Evolutionary conservation across 1,140 invertebrate genomes (phyloP).

Genomic region (Pemphigus obesinymphae): DNA sequence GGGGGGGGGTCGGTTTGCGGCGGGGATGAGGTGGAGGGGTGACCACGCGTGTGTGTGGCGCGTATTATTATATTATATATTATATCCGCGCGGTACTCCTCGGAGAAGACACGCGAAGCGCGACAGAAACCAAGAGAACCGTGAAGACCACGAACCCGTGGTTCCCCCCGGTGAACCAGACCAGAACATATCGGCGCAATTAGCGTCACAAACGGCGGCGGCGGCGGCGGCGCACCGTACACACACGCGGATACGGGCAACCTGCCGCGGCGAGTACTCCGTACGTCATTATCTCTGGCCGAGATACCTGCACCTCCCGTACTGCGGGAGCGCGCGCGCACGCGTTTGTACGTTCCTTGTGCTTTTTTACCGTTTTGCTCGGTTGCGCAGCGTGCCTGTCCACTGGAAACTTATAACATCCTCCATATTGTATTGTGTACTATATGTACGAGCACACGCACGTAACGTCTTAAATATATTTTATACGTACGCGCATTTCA

Average conservation of each 20-base stretch:
- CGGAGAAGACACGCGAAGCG: slow-evolving; percentile 24
- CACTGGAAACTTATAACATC: slow-evolving; percentile 37
- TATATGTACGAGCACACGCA: background rate
- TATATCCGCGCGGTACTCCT: background rate
- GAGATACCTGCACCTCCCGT: background rate
- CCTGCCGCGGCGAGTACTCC: background rate
- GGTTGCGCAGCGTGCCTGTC: slow-evolving; percentile 25
- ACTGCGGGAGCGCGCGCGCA: background rate
- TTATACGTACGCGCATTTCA: no score
- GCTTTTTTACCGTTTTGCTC: slow-evolving; percentile 27
- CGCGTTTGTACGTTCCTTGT: background rate
- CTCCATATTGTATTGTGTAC: background rate
- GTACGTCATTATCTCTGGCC: background rate
- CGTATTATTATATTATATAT: background rate
- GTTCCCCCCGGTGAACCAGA: slow-evolving; percentile 37
- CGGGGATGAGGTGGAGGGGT: background rate
- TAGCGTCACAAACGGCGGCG: slow-evolving; percentile 10
- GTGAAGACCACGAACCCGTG: slow-evolving; percentile 41
- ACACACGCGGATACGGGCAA: background rate
- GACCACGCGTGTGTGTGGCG: background rate
- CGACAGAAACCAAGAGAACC: slow-evolving; percentile 27
- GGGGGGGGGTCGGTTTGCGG: background rate
- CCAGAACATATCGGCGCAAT: slow-evolving; percentile 39
- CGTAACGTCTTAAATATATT: no score
- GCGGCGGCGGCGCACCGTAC: background rate